These are phyloP conservation scores for Escarpia spicata DNA, from an alignment of 2,888 invertebrate genomes.

Conservation along the genomic window DNA sequence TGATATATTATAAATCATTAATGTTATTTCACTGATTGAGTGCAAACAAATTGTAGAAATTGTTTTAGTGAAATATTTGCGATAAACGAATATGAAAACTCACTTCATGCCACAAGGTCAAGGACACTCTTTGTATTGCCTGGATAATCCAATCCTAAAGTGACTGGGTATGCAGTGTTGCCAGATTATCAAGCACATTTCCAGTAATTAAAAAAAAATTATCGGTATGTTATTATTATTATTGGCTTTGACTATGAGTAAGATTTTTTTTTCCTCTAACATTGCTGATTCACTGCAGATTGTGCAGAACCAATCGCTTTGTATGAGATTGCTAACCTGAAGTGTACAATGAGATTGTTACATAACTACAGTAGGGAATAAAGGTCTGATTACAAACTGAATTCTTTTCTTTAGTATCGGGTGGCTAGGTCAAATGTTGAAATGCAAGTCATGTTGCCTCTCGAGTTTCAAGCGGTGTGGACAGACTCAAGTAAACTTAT, in stretches of 20 bases:
- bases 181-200: too few relatives aligned
- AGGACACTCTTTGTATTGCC: too few relatives aligned
- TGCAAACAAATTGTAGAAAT: too few relatives aligned
- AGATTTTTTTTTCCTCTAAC: not conserved
- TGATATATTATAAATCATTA: too few relatives aligned
- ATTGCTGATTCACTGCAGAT: not conserved
- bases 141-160: too few relatives aligned
- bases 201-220: too few relatives aligned
- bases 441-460: not conserved
- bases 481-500: not conserved
- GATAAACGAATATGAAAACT: too few relatives aligned
- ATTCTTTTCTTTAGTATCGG: not conserved
- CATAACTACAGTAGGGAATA: not conserved
- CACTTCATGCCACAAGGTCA: too few relatives aligned
- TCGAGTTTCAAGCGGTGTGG: not conserved
- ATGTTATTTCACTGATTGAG: too few relatives aligned
- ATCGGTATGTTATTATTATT: not conserved
- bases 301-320: not conserved
- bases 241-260: not conserved
- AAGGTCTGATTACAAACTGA: not conserved
- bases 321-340: not conserved
- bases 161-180: too few relatives aligned
- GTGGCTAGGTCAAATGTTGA: not conserved
- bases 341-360: not conserved
- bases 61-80: too few relatives aligned